Conservation (phyloP, 2,113 vertebrate genomes). For the Athene cunicularia region DNA sequence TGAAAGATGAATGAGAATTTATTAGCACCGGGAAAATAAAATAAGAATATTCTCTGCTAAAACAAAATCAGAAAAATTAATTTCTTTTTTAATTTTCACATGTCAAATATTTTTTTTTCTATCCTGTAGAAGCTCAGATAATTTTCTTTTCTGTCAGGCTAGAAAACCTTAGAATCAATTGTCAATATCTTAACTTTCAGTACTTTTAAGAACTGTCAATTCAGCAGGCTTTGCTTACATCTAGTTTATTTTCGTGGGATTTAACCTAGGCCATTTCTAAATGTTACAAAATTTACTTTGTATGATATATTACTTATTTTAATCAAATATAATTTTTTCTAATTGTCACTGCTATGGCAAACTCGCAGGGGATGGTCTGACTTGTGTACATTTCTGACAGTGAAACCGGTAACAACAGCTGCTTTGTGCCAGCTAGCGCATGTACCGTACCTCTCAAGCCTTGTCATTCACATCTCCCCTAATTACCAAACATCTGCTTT, state of each 20-base stretch:
- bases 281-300: constrained; percentile 22
- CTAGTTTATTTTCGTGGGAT: not conserved
- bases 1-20: not conserved
- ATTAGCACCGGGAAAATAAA: not conserved
- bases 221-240: not conserved
- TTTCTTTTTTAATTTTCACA: not conserved
- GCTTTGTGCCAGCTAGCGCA: constrained; percentile 89
- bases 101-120: not conserved
- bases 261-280: not conserved
- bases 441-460: constrained; percentile 90
- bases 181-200: not conserved
- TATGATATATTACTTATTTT: constrained; percentile 77
- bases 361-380: constrained; percentile 88
- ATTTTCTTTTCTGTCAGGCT: not conserved
- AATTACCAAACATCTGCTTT: constrained; percentile 99
- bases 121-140: not conserved
- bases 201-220: not conserved
- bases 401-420: constrained; percentile 91
- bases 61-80: not conserved
- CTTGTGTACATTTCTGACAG: constrained; percentile 93
- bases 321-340: constrained; percentile 79
- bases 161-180: not conserved
- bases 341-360: constrained; percentile 80
- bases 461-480: constrained; percentile 99
- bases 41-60: not conserved